A percentile compares a stretch with the other conserved stretches of the same genome.
Evolutionary conservation across 2,888 invertebrate species (phyloP).

Genomic region (Carcina quercana): DNA sequence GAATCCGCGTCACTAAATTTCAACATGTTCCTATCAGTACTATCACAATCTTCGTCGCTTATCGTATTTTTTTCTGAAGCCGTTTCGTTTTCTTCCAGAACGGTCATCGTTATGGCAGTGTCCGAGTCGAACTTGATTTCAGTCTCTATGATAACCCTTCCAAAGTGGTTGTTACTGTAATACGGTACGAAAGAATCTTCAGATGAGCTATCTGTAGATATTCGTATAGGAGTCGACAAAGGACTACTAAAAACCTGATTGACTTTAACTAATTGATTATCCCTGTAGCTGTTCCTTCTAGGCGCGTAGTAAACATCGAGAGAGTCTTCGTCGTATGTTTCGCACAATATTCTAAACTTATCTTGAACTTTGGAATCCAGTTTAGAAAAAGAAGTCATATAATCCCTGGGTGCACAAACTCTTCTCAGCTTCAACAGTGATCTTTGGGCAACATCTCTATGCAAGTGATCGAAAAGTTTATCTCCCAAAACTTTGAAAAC

Average conservation of each 20-base stretch:
- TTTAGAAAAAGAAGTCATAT: constrained; percentile 70
- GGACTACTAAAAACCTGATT: constrained; percentile 49
- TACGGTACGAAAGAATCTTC: constrained; percentile 75
- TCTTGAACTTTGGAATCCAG: constrained; percentile 65
- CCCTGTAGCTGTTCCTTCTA: constrained; percentile 38
- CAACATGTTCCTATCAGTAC: constrained; percentile 66
- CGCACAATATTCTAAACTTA: constrained; percentile 59
- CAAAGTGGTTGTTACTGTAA: constrained; percentile 56
- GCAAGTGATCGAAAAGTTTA: constrained; percentile 64
- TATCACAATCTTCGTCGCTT: constrained; percentile 62
- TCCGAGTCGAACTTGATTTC: constrained; percentile 88
- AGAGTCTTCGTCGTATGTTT: constrained; percentile 62
- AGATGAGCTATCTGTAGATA: constrained; percentile 69
- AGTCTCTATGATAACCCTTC: constrained; percentile 85
- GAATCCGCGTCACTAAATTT: constrained; percentile 77
- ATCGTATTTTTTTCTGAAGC: constrained; percentile 58
- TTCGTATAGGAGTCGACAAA: constrained; percentile 37
- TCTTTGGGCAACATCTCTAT: constrained; percentile 82
- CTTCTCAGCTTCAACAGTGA: constrained; percentile 82
- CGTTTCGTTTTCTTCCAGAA: constrained; percentile 80
- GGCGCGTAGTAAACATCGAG: constrained; percentile 63
- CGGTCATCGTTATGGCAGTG: constrained; percentile 88
- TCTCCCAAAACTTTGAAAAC: constrained; percentile 70
- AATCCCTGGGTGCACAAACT: constrained; percentile 78
- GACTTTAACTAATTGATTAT: constrained; percentile 45